Evolutionary conservation across 30 jellyfish, hydroid and myxozoan species (phyloP).

Genomic region (Hydractinia echinata): DNA sequence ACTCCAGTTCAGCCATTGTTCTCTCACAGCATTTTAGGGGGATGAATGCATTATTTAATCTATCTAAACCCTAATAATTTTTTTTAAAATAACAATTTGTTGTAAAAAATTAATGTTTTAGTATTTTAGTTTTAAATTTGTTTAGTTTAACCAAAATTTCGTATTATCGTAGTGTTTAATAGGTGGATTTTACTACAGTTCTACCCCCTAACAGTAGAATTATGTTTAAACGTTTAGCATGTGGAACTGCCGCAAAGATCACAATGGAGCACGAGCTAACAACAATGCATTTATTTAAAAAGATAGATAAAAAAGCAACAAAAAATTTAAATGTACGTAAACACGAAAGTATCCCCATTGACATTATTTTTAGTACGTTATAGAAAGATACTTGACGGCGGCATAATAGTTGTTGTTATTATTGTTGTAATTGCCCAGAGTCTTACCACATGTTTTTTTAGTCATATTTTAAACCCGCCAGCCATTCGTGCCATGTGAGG

Average conservation of each 20-base stretch:
- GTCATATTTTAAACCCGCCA: too few relatives aligned
- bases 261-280: conserved; percentile 10
- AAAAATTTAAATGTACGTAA: too few relatives aligned
- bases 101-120: neutral
- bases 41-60: neutral
- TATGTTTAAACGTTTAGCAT: neutral
- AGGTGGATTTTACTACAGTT: too few relatives aligned
- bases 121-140: neutral
- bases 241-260: conserved; percentile 18
- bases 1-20: conserved; percentile 2
- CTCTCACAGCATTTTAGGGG: neutral
- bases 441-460: too few relatives aligned
- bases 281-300: neutral
- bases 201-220: neutral
- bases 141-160: neutral
- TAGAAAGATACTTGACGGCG: too few relatives aligned
- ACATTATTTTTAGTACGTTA: too few relatives aligned
- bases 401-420: too few relatives aligned
- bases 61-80: neutral
- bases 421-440: too few relatives aligned
- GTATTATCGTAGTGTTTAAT: too few relatives aligned
- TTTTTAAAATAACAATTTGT: neutral
- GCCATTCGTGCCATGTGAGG: too few relatives aligned
- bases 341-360: too few relatives aligned
- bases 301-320: too few relatives aligned